These are phyloP conservation scores for Campoplex nolae DNA, from an alignment of 2,888 invertebrate species.

Conservation along the genomic window DNA sequence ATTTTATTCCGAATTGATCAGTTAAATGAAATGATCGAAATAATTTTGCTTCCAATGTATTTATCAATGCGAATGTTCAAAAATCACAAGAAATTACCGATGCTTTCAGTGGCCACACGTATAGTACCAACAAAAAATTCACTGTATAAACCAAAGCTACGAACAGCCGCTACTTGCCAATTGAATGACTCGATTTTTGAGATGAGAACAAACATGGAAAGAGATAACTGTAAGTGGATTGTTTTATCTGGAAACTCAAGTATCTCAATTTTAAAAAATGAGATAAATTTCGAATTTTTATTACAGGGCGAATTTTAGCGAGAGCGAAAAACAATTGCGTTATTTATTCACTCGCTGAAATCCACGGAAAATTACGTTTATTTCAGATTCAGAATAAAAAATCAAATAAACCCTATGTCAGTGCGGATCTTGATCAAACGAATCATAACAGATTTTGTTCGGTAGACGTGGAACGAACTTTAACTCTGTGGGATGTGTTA, in stretches of 20 bases:
- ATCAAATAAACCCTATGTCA: conserved; percentile 77
- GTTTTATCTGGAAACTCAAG: background rate
- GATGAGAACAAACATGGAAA: conserved; percentile 69
- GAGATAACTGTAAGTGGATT: conserved; percentile 72
- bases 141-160: conserved; percentile 77
- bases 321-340: conserved; percentile 77
- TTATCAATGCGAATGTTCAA: too few relatives aligned
- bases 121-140: conserved; percentile 72
- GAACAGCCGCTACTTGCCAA: conserved; percentile 76
- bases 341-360: conserved; percentile 74
- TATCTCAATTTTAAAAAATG: background rate
- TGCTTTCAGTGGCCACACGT: conserved; percentile 76
- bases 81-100: background rate
- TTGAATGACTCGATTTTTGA: conserved; percentile 75
- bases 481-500: conserved; percentile 78
- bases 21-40: background rate
- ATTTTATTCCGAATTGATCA: background rate
- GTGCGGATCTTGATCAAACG: conserved; percentile 78
- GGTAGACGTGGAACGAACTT: conserved; percentile 71
- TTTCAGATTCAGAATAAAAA: conserved; percentile 71
- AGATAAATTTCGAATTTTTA: conserved; percentile 19
- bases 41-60: conserved; percentile 2
- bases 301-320: conserved; percentile 76
- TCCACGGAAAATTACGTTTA: conserved; percentile 72
- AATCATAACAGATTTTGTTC: conserved; percentile 77